These are phyloP conservation scores for Rhizoglyphus robini DNA, from an alignment of 1,140 invertebrate species.

Conservation along the genomic window DNA sequence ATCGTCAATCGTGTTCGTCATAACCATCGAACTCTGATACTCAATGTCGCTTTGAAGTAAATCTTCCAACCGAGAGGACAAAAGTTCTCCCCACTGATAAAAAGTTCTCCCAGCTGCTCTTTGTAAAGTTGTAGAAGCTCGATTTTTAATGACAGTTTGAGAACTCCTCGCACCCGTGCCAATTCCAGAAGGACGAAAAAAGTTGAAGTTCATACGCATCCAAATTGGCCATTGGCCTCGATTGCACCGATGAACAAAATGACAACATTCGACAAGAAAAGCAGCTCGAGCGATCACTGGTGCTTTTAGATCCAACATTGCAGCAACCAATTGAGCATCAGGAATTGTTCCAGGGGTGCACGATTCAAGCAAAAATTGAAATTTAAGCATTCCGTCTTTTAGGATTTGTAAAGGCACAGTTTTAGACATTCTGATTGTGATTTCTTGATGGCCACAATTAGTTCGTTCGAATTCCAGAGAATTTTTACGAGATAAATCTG, in stretches of 20 bases:
- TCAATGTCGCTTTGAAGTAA: constrained; percentile 34
- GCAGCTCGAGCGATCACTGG: constrained; percentile 79
- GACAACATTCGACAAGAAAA: constrained; percentile 80
- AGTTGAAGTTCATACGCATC: constrained; percentile 74
- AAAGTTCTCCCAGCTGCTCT: constrained; percentile 86
- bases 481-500: constrained; percentile 64
- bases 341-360: constrained; percentile 87
- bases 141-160: neutral
- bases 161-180: constrained; percentile 26
- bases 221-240: constrained; percentile 92
- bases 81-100: constrained; percentile 84
- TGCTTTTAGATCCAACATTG: constrained; percentile 84
- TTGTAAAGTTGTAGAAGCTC: constrained; percentile 59
- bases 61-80: constrained; percentile 69
- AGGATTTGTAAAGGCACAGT: constrained; percentile 57
- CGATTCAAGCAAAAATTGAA: constrained; percentile 81
- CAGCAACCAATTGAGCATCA: constrained; percentile 87
- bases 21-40: constrained; percentile 27
- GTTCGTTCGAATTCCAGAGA: constrained; percentile 43
- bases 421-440: constrained; percentile 66
- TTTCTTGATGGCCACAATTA: constrained; percentile 56
- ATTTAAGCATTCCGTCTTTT: constrained; percentile 61
- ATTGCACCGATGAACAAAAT: constrained; percentile 93
- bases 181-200: constrained; percentile 58
- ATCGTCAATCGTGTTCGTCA: constrained; percentile 49